Evolutionary conservation across 2,113 vertebrate species (phyloP).

Genomic region (Tachysurus fulvidraco): DNA sequence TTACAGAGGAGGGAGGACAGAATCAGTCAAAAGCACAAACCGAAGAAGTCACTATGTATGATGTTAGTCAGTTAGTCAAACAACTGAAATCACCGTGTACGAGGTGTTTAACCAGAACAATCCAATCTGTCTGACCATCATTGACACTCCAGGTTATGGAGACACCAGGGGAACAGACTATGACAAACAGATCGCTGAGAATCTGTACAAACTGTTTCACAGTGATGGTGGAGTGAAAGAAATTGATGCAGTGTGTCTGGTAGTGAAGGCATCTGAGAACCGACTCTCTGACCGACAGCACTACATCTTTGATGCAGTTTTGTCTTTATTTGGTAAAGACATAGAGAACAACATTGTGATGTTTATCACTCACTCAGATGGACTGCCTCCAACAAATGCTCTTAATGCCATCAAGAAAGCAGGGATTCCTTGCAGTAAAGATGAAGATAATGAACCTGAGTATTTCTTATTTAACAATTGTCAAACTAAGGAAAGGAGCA

Average conservation of each 20-base stretch:
- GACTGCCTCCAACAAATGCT: background rate
- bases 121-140: slow-evolving; percentile 42
- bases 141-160: slow-evolving; percentile 51
- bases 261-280: slow-evolving; percentile 31
- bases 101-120: slow-evolving; percentile 41
- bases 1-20: slow-evolving; percentile 26
- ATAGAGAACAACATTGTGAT: slow-evolving; percentile 40
- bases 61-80: no score
- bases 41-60: slow-evolving; percentile 49
- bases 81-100: slow-evolving; percentile 54
- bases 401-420: slow-evolving; percentile 5
- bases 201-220: slow-evolving; percentile 4
- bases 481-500: background rate
- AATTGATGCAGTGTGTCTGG: slow-evolving; percentile 31
- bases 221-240: background rate
- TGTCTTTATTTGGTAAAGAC: slow-evolving; percentile 40
- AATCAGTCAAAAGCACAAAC: slow-evolving; percentile 47
- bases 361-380: slow-evolving; percentile 30
- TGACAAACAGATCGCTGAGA: slow-evolving; percentile 1
- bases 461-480: slow-evolving; percentile 40
- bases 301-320: slow-evolving; percentile 44
- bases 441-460: background rate
- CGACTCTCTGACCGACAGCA: background rate
- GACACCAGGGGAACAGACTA: background rate
- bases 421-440: slow-evolving; percentile 6